Conservation (phyloP, 2,113 vertebrate genomes). For the Lasiurus borealis region DNA sequence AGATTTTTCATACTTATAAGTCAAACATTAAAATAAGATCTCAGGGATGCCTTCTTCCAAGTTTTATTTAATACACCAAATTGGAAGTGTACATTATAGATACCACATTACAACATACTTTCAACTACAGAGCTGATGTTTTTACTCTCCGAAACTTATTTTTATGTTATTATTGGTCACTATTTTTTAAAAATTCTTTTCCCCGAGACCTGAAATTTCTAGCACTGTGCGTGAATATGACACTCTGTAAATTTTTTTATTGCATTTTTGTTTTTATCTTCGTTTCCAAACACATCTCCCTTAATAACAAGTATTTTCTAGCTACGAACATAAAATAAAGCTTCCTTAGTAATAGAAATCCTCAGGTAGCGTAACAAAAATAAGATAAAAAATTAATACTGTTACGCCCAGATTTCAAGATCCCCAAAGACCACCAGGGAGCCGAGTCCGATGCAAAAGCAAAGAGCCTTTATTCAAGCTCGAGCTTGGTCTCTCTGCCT, state of each 20-base stretch:
- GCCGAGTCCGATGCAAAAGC: no score
- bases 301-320: slow-evolving; percentile 20
- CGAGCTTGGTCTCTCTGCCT: no score
- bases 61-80: slow-evolving; percentile 14
- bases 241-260: background rate
- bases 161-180: slow-evolving; percentile 12
- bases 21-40: slow-evolving; percentile 50
- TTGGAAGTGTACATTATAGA: background rate
- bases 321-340: background rate
- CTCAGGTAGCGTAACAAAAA: slow-evolving; percentile 7
- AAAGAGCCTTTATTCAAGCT: no score
- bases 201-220: background rate
- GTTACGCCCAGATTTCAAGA: no score
- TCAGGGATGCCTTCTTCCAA: background rate
- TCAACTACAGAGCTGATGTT: background rate
- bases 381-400: slow-evolving; percentile 15
- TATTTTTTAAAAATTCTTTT: slow-evolving; percentile 21
- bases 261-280: slow-evolving; percentile 36
- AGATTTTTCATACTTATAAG: slow-evolving; percentile 69
- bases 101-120: background rate
- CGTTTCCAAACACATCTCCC: background rate
- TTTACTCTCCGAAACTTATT: background rate
- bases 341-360: slow-evolving; percentile 27
- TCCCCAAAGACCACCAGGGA: no score
- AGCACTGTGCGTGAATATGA: background rate